Percentiles rank a stretch among this genome's conserved stretches.
phyloP scores from a whole-genome alignment of 2,113 vertebrate genomes.

The Vicugna pacos region DNA sequence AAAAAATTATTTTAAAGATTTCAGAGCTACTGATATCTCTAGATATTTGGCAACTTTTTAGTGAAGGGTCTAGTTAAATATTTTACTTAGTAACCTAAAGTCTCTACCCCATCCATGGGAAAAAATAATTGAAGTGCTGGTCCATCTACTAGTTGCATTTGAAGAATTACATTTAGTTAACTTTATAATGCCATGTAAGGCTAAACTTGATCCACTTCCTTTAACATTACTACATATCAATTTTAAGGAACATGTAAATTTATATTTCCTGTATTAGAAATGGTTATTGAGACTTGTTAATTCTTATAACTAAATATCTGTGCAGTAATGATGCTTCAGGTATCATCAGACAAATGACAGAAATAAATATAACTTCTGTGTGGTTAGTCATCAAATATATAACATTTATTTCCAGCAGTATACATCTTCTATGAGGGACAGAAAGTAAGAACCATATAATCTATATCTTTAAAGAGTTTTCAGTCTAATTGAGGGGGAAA shows the following conservation, averaged over 20 bases:
- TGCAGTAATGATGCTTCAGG: background rate
- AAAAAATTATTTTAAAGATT: background rate
- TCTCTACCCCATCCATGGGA: background rate
- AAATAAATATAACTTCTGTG: background rate
- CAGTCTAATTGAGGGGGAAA: background rate
- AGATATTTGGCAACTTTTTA: background rate
- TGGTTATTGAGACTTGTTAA: background rate
- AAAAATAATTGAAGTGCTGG: background rate
- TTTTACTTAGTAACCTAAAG: background rate
- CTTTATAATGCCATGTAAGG: background rate
- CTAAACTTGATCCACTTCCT: background rate
- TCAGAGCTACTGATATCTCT: background rate
- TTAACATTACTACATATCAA: background rate
- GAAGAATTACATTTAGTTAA: slow-evolving; percentile 30
- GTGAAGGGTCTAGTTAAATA: background rate
- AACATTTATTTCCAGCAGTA: background rate
- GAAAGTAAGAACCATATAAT: background rate
- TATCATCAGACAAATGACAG: background rate
- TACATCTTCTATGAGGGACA: background rate
- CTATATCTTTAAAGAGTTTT: background rate
- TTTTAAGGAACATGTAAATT: background rate
- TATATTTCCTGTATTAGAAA: slow-evolving; percentile 1
- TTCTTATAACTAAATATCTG: background rate
- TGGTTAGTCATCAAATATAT: background rate
- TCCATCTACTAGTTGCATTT: background rate